Conservation (phyloP, 1,140 invertebrate species). For the Caerostris darwini region DNA sequence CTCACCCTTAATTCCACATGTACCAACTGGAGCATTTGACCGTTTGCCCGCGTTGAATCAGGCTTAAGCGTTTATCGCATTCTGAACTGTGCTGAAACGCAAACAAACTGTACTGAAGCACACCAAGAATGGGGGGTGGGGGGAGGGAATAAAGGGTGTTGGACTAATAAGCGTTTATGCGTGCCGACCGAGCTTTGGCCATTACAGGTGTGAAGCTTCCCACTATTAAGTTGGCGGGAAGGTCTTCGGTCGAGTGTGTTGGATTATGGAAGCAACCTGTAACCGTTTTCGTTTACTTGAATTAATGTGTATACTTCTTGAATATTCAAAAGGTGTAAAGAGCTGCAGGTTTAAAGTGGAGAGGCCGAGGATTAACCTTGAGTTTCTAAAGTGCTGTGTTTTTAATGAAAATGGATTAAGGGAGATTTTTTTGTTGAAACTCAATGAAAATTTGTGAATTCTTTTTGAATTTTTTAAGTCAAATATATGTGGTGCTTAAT, state of each 20-base stretch:
- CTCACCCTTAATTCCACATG: neutral
- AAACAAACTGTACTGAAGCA: neutral
- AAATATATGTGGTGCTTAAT: no score
- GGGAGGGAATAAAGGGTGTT: no score
- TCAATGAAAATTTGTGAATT: no score
- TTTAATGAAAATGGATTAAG: neutral
- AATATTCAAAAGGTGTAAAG: neutral
- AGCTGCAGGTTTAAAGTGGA: neutral
- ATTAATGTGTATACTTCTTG: neutral
- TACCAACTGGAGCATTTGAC: neutral
- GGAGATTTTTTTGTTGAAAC: no score
- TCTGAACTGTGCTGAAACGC: no score
- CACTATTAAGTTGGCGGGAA: neutral
- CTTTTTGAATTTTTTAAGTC: no score
- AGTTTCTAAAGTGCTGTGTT: neutral
- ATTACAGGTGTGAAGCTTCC: neutral
- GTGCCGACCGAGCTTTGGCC: neutral
- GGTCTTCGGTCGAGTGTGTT: neutral
- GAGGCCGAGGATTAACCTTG: neutral
- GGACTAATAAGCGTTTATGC: slow-evolving; percentile 7
- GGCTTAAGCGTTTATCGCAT: slow-evolving; percentile 2
- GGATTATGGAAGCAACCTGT: neutral
- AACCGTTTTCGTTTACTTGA: neutral
- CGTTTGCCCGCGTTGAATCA: neutral
- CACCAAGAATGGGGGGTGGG: no score